Evolutionary conservation across 2,888 invertebrate species (phyloP).

Genomic region (Cephus sareptanus): DNA sequence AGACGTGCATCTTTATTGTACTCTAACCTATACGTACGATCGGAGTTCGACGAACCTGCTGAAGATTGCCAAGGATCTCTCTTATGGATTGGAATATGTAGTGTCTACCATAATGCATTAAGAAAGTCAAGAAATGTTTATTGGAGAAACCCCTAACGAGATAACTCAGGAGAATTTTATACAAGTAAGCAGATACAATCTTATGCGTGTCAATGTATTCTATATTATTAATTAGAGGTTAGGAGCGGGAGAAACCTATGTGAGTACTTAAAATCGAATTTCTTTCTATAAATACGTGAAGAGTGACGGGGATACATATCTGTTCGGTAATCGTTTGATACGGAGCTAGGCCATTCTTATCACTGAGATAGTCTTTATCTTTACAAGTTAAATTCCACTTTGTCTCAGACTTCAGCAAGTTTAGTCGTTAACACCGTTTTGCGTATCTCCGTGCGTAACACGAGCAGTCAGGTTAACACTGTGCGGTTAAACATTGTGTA

Average conservation of each 20-base stretch:
- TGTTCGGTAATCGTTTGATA: not conserved
- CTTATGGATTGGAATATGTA: not conserved
- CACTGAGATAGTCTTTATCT: not conserved
- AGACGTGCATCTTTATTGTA: conserved; percentile 49
- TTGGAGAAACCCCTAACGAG: not conserved
- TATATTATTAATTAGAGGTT: not conserved
- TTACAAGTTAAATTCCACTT: not conserved
- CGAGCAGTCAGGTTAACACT: not conserved
- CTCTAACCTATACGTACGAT: conserved; percentile 35
- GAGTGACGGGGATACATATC: not conserved
- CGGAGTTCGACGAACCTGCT: conserved; percentile 43
- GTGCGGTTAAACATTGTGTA: not conserved
- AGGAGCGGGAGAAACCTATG: not conserved
- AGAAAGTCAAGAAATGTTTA: not conserved
- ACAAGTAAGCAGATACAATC: not conserved
- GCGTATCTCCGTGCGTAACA: not conserved
- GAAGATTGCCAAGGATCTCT: not conserved
- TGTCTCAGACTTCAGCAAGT: not conserved
- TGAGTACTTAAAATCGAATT: not conserved
- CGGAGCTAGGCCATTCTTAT: not conserved
- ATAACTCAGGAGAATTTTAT: not conserved
- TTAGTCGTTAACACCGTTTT: not conserved
- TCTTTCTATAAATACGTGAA: not conserved
- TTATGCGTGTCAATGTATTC: not conserved
- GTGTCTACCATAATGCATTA: not conserved